These are phyloP conservation scores for Menidia beryllina DNA, from an alignment of 2,113 vertebrate species.

Conservation along the genomic window DNA sequence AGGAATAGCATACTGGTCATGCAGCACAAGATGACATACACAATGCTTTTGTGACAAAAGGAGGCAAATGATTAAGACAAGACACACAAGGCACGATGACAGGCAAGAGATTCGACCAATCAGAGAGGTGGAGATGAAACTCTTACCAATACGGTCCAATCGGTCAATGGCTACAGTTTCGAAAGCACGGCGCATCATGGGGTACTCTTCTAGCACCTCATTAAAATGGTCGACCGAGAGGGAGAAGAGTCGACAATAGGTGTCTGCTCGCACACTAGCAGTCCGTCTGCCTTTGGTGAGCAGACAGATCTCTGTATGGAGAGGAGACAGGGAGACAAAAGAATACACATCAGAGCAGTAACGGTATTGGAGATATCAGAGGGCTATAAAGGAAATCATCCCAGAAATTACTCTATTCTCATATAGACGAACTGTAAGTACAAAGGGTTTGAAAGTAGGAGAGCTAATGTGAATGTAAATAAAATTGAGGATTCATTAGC, in stretches of 20 bases:
- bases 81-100: conserved; percentile 77
- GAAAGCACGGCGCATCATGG: conserved; percentile 98
- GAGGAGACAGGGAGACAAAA: conserved; percentile 17
- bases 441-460: conserved; percentile 15
- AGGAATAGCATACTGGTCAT: conserved; percentile 77
- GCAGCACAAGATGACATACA: conserved; percentile 82
- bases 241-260: conserved; percentile 96
- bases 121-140: conserved; percentile 22
- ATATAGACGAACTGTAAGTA: conserved; percentile 56
- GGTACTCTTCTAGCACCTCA: conserved; percentile 97
- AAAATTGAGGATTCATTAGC: conserved; percentile 49
- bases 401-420: conserved; percentile 49
- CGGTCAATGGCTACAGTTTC: conserved; percentile 99
- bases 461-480: conserved; percentile 62
- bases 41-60: conserved; percentile 76
- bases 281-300: conserved; percentile 97
- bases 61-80: conserved; percentile 72
- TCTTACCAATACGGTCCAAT: conserved; percentile 95
- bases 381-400: conserved; percentile 8
- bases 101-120: conserved; percentile 64
- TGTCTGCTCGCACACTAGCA: conserved; percentile 96
- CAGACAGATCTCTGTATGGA: conserved; percentile 91
- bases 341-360: conserved; percentile 11
- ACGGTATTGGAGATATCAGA: conserved; percentile 15
- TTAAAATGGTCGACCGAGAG: conserved; percentile 99